These are phyloP conservation scores for Campylomormyrus numenius DNA, from an alignment of 2,113 vertebrate species.

Conservation along the genomic window DNA sequence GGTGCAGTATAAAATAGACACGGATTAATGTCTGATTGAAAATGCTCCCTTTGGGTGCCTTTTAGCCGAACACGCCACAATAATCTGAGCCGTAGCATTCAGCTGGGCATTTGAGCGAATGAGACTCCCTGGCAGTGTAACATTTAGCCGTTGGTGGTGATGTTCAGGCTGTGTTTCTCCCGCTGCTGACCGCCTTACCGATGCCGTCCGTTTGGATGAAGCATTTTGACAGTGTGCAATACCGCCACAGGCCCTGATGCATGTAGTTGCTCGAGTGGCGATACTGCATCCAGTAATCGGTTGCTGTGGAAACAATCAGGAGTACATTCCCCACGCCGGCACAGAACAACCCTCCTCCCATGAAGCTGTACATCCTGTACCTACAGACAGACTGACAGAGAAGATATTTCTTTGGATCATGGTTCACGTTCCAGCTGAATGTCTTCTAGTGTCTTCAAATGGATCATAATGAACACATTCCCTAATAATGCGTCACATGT, in stretches of 20 bases:
- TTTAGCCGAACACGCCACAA: not conserved
- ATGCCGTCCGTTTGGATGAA: conserved; percentile 54
- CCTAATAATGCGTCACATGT: conserved; percentile 49
- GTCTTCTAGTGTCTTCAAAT: conserved; percentile 56
- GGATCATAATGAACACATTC: conserved; percentile 63
- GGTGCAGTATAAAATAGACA: not conserved
- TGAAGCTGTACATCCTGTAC: conserved; percentile 66
- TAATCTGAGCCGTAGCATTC: not conserved
- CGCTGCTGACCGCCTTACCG: conserved; percentile 31
- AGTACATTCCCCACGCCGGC: conserved; percentile 63
- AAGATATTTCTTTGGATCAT: conserved; percentile 43
- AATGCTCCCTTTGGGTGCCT: not conserved
- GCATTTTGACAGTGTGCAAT: conserved; percentile 58
- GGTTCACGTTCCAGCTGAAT: conserved; percentile 31
- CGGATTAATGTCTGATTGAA: not conserved
- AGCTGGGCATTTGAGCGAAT: not conserved
- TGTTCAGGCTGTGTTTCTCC: not conserved
- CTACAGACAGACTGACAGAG: conserved; percentile 38
- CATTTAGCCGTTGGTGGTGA: not conserved
- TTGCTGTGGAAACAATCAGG: conserved; percentile 70
- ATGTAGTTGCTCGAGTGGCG: conserved; percentile 58
- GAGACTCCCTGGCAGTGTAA: not conserved
- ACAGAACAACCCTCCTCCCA: conserved; percentile 65
- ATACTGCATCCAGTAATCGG: conserved; percentile 67
- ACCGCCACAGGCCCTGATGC: conserved; percentile 60